These are phyloP conservation scores for Scelioninae gen. 2 DNA, from an alignment of 2,888 invertebrate species.

Conservation along the genomic window DNA sequence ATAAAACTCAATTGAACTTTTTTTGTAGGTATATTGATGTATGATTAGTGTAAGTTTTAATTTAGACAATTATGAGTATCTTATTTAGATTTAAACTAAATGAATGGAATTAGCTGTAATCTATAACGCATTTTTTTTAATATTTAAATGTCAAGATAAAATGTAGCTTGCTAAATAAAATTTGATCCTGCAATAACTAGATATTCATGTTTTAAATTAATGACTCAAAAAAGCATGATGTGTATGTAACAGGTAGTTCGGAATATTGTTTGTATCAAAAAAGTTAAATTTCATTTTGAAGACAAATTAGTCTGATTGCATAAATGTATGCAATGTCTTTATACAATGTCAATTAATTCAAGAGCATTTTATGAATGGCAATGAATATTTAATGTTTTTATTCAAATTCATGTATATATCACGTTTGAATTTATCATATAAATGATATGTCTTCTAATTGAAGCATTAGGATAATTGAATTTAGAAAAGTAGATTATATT, in stretches of 20 bases:
- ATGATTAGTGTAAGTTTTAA: not conserved
- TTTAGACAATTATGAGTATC: not conserved
- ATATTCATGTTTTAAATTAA: slow-evolving; percentile 35
- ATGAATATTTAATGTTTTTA: no score
- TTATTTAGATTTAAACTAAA: not conserved
- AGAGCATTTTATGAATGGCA: no score
- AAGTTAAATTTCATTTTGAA: slow-evolving; percentile 7
- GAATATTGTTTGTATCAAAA: slow-evolving; percentile 34
- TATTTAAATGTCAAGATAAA: no score
- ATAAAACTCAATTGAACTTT: slow-evolving; percentile 11
- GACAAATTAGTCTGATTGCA: not conserved
- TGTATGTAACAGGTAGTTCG: slow-evolving; percentile 35
- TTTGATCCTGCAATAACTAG: not conserved
- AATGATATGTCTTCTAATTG: no score
- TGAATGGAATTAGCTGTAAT: not conserved
- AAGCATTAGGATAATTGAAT: no score
- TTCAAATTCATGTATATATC: no score
- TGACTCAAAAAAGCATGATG: slow-evolving; percentile 20
- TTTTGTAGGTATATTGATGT: not conserved
- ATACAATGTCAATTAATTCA: no score
- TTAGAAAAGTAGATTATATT: no score
- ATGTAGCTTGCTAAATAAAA: no score
- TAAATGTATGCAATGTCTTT: not conserved
- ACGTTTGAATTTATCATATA: no score
- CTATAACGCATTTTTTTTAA: not conserved